These are phyloP conservation scores for Todiramphus chloris DNA, from an alignment of 2,113 vertebrate genomes.

Conservation along the genomic window DNA sequence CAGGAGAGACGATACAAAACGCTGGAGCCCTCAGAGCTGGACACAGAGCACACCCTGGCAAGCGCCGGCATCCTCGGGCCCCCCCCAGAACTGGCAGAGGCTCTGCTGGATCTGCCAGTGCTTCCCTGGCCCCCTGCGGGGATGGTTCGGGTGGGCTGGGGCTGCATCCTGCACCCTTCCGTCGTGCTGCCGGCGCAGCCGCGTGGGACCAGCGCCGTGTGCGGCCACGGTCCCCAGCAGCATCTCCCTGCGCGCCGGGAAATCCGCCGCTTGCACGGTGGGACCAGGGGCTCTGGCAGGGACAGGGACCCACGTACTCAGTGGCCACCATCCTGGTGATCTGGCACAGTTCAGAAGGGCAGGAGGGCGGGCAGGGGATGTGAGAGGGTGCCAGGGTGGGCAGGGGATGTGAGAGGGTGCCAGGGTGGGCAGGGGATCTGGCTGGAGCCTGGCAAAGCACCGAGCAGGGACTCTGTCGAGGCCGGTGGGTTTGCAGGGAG, in stretches of 20 bases:
- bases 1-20: neutral
- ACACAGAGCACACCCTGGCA: neutral
- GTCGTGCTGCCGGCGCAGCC: neutral
- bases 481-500: neutral
- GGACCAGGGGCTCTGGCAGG: neutral
- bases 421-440: neutral
- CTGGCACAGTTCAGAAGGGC: neutral
- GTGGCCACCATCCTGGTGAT: neutral
- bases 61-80: neutral
- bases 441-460: neutral
- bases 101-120: neutral
- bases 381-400: neutral
- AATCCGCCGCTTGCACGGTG: neutral
- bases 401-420: neutral
- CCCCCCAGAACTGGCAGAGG: neutral
- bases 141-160: accelerated
- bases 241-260: accelerated
- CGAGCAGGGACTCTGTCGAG: neutral
- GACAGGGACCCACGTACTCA: neutral
- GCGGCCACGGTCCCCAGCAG: accelerated
- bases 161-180: neutral
- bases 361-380: neutral
- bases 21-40: neutral
- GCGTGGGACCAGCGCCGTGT: accelerated
- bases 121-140: accelerated